Percentiles rank a stretch among this genome's conserved stretches.
These are phyloP conservation scores for Lordiphosa clarofinis DNA, from an alignment of 1,140 invertebrate genomes.

Conservation along the genomic window DNA sequence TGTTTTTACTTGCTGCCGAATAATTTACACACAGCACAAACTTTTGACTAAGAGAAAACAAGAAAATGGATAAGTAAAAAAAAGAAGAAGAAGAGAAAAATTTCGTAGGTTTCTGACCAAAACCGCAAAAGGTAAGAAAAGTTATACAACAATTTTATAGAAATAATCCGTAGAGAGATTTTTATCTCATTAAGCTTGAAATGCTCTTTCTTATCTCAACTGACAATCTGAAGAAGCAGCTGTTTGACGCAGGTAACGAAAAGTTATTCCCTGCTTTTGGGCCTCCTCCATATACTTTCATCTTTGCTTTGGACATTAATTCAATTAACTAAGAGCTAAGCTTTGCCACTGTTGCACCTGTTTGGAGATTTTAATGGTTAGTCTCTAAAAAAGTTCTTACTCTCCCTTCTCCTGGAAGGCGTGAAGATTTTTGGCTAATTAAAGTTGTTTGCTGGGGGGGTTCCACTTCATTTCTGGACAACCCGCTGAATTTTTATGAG, in stretches of 20 bases:
- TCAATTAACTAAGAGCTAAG: slow-evolving; percentile 57
- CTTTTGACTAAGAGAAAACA: slow-evolving; percentile 56
- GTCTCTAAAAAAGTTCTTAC: slow-evolving; percentile 18
- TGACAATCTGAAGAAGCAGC: slow-evolving; percentile 61
- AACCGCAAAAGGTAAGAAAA: slow-evolving; percentile 71
- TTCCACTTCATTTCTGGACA: slow-evolving; percentile 29
- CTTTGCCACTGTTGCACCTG: slow-evolving; percentile 39
- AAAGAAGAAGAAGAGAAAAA: slow-evolving; percentile 25
- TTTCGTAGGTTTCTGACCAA: slow-evolving; percentile 48
- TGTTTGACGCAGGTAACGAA: slow-evolving; percentile 57
- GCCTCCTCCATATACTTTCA: slow-evolving; percentile 42
- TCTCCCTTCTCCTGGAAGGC: slow-evolving; percentile 27
- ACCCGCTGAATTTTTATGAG: slow-evolving; percentile 44
- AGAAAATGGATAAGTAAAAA: slow-evolving; percentile 34
- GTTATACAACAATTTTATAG: slow-evolving; percentile 52
- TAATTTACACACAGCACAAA: slow-evolving; percentile 65
- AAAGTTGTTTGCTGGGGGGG: slow-evolving; percentile 34
- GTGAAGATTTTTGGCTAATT: slow-evolving; percentile 65
- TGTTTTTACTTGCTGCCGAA: slow-evolving; percentile 61
- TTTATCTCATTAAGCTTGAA: slow-evolving; percentile 74
- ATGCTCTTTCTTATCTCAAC: slow-evolving; percentile 58
- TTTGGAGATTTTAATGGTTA: slow-evolving; percentile 61
- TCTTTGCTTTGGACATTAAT: slow-evolving; percentile 60
- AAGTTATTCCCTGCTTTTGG: slow-evolving; percentile 32
- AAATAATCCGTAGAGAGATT: slow-evolving; percentile 74